phyloP scores from a whole-genome alignment of 2,797 vertebrate genomes.

The Falco novaeseelandiae region DNA sequence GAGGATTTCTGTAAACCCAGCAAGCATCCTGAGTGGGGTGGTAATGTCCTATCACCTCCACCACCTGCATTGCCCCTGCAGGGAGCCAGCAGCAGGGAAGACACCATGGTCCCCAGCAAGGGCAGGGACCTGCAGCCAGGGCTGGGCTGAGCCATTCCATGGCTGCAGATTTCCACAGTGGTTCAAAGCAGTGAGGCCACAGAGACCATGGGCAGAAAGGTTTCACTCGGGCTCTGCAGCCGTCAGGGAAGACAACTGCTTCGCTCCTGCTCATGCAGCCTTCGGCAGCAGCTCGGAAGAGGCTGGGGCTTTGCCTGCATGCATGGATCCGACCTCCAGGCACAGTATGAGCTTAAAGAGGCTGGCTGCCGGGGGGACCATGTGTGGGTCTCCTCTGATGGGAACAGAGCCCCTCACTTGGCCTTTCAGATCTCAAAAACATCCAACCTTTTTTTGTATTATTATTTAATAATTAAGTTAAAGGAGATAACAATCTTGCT shows the following conservation, averaged over 20 bases:
- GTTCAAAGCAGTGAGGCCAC: not conserved
- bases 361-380: not conserved
- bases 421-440: not conserved
- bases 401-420: not conserved
- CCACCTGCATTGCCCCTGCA: not conserved
- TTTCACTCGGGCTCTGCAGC: not conserved
- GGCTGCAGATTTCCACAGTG: not conserved
- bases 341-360: not conserved
- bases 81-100: not conserved
- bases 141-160: not conserved
- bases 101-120: not conserved
- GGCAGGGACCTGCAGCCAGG: not conserved
- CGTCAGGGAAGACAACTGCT: fast-evolving
- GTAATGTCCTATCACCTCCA: not conserved
- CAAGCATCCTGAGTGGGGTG: not conserved
- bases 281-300: not conserved
- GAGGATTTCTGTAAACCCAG: not conserved
- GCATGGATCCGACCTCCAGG: fast-evolving
- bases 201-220: not conserved
- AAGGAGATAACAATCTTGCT: not conserved
- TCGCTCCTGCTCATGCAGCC: not conserved
- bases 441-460: not conserved
- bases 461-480: not conserved
- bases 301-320: not conserved
- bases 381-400: not conserved